phyloP scores from a whole-genome alignment of 1,140 invertebrate genomes.

The Mamestra configurata region DNA sequence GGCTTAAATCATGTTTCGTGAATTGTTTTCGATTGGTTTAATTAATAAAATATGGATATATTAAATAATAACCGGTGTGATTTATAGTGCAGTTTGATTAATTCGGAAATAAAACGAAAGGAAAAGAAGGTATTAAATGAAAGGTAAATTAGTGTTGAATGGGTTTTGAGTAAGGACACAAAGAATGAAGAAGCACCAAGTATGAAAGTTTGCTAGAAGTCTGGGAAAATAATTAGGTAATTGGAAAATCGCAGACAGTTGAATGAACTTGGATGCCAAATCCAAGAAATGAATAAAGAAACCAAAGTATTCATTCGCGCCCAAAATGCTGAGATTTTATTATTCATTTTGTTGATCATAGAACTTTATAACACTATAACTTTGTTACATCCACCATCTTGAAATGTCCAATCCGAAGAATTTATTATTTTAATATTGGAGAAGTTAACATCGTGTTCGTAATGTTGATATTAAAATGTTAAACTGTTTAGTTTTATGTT shows the following conservation, averaged over 20 bases:
- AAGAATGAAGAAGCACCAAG: neutral
- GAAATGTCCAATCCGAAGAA: conserved; percentile 9
- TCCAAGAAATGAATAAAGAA: conserved; percentile 16
- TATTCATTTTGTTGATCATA: conserved; percentile 30
- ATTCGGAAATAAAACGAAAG: conserved; percentile 22
- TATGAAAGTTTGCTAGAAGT: neutral
- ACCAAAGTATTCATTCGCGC: conserved; percentile 28
- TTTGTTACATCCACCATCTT: conserved; percentile 14
- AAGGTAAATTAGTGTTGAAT: neutral
- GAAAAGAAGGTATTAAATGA: neutral
- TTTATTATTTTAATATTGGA: conserved; percentile 41
- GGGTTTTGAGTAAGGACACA: neutral
- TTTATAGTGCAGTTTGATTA: conserved; percentile 16
- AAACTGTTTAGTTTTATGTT: conserved; percentile 37
- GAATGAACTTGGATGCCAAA: conserved; percentile 8
- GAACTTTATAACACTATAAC: conserved; percentile 38
- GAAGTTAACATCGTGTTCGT: conserved; percentile 4
- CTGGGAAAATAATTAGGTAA: neutral
- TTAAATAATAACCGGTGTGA: conserved; percentile 16
- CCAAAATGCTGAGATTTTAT: conserved; percentile 33
- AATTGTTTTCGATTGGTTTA: conserved; percentile 34
- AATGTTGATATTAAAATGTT: conserved; percentile 29
- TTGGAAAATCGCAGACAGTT: conserved; percentile 36
- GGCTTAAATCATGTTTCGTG: conserved; percentile 49
- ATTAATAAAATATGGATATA: conserved; percentile 27